Base-by-base conservation (phyloP, 1,140 invertebrate species). In the Megalopta genalis region DNA sequence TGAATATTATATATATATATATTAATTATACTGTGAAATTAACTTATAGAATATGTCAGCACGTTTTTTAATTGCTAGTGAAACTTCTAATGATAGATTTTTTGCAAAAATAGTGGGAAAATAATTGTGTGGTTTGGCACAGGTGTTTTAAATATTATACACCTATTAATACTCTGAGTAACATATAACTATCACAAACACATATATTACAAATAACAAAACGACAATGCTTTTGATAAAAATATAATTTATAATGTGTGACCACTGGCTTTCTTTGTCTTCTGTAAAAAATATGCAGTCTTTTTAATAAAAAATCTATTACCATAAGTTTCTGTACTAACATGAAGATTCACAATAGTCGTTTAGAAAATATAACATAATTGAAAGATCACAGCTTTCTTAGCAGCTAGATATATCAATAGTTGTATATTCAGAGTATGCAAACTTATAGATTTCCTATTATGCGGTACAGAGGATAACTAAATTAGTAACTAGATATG, bases 21-120 rank as follows among this genome's bases (percentile, higher is more conserved):
- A 9, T 46, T 16, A 49, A 27, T 32, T 21, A 46, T 57, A 57
- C 6, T 37, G 8, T 57, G 5, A 57, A 69, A 77, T 2, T 63
- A 63, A 52, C 59, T 59, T 10, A 39, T 16, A 25, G n/a, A 46
- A 6, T 46, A 12, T 18, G 32, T 68, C 52, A 18, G 37, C n/a
- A 18, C 25, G 16, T 74, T 39, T 27, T 16, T 23, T 4, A 70
- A 70, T 49, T 18, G 49, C 59, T 32, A 42, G 12, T 70, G 75
- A 77, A 77, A 70, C 75, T 77, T 77, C 32, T 77, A 72, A 64
- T 72, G 25, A 75, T 68, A 75, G 73, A 75, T 4, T 75, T 75
- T 57, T 27, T 18, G 23, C 12, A 5, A 27, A 1, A 27, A 10
- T 8, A 32, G 46, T 64, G 54, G n/a, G 25, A 52, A 16, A 63